Percentiles rank a stretch among this genome's conserved stretches.
Evolutionary conservation across 2,797 vertebrate genomes (phyloP).

Genomic region (Antennarius maculatus): DNA sequence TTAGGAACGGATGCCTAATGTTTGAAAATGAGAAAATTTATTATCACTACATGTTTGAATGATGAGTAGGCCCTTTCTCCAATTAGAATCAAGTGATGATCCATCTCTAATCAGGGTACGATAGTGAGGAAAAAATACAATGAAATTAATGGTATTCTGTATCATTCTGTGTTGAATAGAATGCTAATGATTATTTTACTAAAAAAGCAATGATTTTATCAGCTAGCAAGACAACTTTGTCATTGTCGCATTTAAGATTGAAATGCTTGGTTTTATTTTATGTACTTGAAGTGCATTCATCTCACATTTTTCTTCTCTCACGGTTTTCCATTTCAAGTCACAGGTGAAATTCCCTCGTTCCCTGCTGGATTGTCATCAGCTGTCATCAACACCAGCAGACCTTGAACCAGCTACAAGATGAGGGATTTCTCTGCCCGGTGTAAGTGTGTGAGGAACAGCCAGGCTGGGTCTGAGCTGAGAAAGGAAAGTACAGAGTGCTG

Average conservation of each 20-base stretch:
- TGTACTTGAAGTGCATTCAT: background rate
- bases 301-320: conserved; percentile 11
- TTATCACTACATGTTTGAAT: conserved; percentile 28
- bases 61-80: background rate
- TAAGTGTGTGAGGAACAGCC: conserved; percentile 45
- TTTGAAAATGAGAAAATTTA: conserved; percentile 26
- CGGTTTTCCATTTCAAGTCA: conserved; percentile 57
- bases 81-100: conserved; percentile 31
- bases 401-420: conserved; percentile 82
- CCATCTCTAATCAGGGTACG: background rate
- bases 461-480: conserved; percentile 39
- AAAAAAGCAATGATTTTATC: conserved; percentile 16
- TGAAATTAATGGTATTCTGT: conserved; percentile 6
- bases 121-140: background rate
- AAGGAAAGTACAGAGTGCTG: conserved; percentile 29
- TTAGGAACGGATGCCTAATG: conserved; percentile 43
- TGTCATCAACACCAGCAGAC: conserved; percentile 80
- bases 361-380: conserved; percentile 76
- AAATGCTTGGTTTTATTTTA: conserved; percentile 10
- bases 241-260: conserved; percentile 32
- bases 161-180: conserved; percentile 1
- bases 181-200: conserved; percentile 7
- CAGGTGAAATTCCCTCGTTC: conserved; percentile 69
- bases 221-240: conserved; percentile 6
- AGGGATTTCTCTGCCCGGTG: conserved; percentile 71